phyloP scores from a whole-genome alignment of 1,140 invertebrate species.

The Drosophila burlai region DNA sequence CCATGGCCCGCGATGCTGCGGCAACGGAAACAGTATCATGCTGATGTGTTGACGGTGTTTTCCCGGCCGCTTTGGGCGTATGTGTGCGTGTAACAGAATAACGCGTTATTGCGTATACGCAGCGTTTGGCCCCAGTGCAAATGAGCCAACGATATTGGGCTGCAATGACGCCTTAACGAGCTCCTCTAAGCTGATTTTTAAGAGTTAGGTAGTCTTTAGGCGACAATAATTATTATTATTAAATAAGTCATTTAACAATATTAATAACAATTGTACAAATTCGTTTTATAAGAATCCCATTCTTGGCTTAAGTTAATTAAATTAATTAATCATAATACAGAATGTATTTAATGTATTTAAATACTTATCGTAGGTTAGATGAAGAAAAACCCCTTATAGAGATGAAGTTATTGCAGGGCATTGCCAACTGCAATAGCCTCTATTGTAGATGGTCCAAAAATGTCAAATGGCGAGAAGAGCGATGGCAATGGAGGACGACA shows the following conservation, averaged over 20 bases:
- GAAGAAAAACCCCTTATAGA: background rate
- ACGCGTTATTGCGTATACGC: constrained; percentile 78
- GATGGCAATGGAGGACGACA: constrained; percentile 7
- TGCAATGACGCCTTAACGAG: constrained; percentile 5
- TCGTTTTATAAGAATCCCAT: no score
- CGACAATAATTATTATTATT: background rate
- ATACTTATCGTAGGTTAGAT: no score
- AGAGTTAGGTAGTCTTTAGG: background rate
- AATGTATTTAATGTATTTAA: no score
- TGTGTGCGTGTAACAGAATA: constrained; percentile 33
- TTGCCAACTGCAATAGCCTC: constrained; percentile 12
- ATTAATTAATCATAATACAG: no score
- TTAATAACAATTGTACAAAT: background rate
- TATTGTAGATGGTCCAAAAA: constrained; percentile 42
- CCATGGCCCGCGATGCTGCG: constrained; percentile 42
- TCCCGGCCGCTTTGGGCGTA: constrained; percentile 16
- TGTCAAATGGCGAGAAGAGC: constrained; percentile 56
- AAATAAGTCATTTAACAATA: no score
- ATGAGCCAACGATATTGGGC: constrained; percentile 14
- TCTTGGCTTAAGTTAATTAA: background rate
- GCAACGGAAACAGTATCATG: constrained; percentile 53
- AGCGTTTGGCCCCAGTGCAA: constrained; percentile 39
- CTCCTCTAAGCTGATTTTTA: background rate
- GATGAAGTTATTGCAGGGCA: constrained; percentile 37
- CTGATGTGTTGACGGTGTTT: constrained; percentile 73